Percentiles rank a stretch among this genome's conserved stretches.
phyloP scores from a whole-genome alignment of 2,888 invertebrate genomes.

The Perizoma flavofasciatum region DNA sequence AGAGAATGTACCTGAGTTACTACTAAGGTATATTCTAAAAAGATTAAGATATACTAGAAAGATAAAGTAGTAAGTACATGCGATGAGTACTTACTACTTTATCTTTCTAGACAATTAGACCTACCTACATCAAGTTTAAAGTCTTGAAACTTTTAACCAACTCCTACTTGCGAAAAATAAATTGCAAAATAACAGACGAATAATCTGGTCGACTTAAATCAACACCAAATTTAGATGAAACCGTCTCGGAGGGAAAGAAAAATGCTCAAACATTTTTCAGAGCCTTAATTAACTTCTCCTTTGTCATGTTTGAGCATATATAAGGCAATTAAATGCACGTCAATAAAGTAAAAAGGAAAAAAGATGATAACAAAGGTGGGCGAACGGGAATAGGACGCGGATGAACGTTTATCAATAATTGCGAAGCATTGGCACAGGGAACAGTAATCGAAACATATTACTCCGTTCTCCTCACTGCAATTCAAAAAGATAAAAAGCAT shows the following conservation, averaged over 20 bases:
- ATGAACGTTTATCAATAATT: constrained; percentile 60
- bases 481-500: constrained; percentile 54
- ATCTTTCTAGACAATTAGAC: neutral
- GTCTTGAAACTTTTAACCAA: neutral
- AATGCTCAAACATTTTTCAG: constrained; percentile 23
- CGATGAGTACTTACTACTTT: neutral
- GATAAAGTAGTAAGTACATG: too few species aligned
- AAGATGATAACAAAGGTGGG: constrained; percentile 18
- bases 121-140: neutral
- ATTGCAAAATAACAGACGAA: constrained; percentile 31
- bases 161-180: constrained; percentile 3
- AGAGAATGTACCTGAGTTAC: too few species aligned
- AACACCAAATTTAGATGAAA: constrained; percentile 28
- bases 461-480: constrained; percentile 45
- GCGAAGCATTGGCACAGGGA: constrained; percentile 54
- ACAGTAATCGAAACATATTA: constrained; percentile 71
- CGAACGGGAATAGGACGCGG: constrained; percentile 21
- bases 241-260: constrained; percentile 13
- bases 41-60: too few species aligned
- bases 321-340: constrained; percentile 21
- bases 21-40: too few species aligned
- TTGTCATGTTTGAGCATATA: constrained; percentile 28
- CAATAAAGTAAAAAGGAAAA: constrained; percentile 22
- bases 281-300: constrained; percentile 32
- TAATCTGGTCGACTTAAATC: constrained; percentile 24